These are phyloP conservation scores for Boloria selene DNA, from an alignment of 2,888 invertebrate species.

Conservation along the genomic window DNA sequence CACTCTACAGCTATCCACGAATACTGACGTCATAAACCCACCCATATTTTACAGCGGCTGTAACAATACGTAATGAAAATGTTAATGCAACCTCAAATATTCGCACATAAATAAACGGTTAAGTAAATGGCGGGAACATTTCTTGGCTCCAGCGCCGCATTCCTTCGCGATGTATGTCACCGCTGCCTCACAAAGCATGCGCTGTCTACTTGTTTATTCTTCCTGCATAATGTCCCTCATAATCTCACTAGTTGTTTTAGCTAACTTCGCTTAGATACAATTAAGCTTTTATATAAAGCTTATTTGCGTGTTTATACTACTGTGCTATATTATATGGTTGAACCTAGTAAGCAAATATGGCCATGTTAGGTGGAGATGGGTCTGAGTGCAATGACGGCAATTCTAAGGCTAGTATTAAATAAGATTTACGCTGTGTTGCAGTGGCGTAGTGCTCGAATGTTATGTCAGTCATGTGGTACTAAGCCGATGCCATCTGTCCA, in stretches of 20 bases:
- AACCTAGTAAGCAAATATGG: no score
- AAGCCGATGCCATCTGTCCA: no score
- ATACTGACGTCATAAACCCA: not conserved
- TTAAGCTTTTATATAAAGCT: no score
- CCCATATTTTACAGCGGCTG: constrained; percentile 10
- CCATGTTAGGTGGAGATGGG: no score
- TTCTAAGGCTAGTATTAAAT: no score
- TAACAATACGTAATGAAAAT: constrained; percentile 13
- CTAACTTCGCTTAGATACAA: not conserved
- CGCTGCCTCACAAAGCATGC: not conserved
- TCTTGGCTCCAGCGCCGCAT: constrained; percentile 9
- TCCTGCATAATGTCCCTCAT: constrained; percentile 2
- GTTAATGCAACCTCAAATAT: constrained; percentile 15
- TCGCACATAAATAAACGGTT: constrained; percentile 8
- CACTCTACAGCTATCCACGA: no score
- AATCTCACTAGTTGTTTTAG: not conserved
- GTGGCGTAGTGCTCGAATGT: no score
- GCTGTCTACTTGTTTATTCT: constrained; percentile 15
- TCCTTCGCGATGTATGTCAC: not conserved
- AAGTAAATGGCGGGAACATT: constrained; percentile 5
- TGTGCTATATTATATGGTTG: no score
- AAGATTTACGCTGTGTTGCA: no score
- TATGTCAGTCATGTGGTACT: no score
- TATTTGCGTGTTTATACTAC: no score
- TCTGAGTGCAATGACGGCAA: no score